phyloP scores from a whole-genome alignment of 2,113 vertebrate species.

The Pterocles gutturalis region DNA sequence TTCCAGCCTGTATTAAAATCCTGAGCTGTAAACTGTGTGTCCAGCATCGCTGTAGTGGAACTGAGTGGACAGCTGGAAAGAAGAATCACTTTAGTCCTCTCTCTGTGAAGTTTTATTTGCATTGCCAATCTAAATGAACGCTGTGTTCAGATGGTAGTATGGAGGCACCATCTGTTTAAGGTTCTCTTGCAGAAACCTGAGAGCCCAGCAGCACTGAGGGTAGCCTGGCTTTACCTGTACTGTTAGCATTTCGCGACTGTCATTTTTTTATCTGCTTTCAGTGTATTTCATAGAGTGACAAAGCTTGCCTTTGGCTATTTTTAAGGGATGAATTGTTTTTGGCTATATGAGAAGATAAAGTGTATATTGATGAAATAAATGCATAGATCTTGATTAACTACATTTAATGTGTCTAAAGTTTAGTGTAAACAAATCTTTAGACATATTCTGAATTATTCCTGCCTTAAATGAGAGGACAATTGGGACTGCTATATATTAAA shows the following conservation, averaged over 20 bases:
- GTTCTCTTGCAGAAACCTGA: not conserved
- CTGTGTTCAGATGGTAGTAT: not conserved
- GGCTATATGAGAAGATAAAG: not conserved
- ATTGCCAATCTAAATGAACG: not conserved
- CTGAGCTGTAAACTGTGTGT: not conserved
- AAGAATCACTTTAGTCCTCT: not conserved
- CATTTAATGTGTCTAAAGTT: not conserved
- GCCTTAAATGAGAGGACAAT: not conserved
- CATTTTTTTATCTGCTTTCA: not conserved
- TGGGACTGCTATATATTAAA: not conserved
- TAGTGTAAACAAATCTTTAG: not conserved
- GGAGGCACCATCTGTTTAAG: not conserved
- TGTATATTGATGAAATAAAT: not conserved
- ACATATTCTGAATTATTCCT: not conserved
- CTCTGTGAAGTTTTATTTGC: not conserved
- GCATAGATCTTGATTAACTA: not conserved
- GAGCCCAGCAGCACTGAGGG: not conserved
- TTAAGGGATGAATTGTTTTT: not conserved
- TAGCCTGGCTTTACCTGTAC: not conserved
- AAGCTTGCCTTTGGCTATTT: not conserved
- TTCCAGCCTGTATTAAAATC: not conserved
- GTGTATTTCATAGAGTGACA: not conserved
- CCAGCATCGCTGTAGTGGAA: not conserved
- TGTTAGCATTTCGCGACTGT: not conserved
- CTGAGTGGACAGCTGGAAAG: not conserved